Percentiles rank a stretch among this genome's conserved stretches.
These are phyloP conservation scores for Gymnopithys bicolor DNA, from an alignment of 2,797 vertebrate genomes.

Conservation along the genomic window DNA sequence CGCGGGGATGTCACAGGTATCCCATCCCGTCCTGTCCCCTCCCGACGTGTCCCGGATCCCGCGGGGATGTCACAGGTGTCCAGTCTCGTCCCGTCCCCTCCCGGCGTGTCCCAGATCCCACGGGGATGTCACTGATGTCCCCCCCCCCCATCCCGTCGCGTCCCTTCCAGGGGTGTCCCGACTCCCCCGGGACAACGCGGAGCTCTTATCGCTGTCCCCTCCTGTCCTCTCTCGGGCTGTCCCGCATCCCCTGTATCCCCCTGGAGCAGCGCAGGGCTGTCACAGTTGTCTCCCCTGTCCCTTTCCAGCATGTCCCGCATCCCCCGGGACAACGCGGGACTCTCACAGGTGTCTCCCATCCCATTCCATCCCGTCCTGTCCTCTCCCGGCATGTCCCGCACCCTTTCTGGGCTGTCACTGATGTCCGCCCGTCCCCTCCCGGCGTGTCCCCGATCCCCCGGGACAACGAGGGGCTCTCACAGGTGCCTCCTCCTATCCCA, in stretches of 20 bases:
- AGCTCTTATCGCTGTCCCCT: neutral
- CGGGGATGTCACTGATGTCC: neutral
- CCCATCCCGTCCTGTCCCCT: too few species aligned
- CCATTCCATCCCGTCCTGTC: neutral
- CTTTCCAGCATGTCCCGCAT: neutral
- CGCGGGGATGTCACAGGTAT: neutral
- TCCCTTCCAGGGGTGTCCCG: neutral
- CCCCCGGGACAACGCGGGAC: neutral
- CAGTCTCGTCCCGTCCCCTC: neutral
- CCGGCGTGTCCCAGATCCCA: neutral
- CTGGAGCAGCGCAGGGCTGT: neutral
- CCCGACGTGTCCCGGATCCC: too few species aligned
- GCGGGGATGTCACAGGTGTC: neutral
- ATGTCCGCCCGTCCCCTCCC: neutral
- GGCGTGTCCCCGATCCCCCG: neutral
- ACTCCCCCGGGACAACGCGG: neutral
- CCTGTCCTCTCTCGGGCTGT: neutral
- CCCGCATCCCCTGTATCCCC: neutral
- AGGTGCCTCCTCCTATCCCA: neutral
- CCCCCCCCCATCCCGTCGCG: neutral
- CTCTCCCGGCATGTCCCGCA: too few species aligned
- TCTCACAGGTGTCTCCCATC: neutral
- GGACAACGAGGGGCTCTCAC: neutral
- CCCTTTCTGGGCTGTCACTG: neutral
- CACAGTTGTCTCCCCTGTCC: neutral